Base-by-base conservation (phyloP, 2,888 invertebrate species). In the Thymelicus sylvestris region DNA sequence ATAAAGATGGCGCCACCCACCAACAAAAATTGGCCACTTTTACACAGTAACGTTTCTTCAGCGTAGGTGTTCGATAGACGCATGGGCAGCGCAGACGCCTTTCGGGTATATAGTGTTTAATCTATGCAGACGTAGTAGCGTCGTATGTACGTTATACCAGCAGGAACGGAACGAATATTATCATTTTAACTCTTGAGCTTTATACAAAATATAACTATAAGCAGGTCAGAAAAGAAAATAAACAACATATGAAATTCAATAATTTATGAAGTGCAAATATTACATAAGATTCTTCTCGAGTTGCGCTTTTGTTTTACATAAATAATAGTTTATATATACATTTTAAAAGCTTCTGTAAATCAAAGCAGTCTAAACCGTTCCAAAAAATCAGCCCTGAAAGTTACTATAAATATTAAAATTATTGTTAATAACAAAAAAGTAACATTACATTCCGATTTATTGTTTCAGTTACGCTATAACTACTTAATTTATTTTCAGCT, bases 241-340 rank as follows among this genome's bases (percentile, higher is more conserved):
- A 74, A 80, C 66, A 70, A 74, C 78, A 76, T 72, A 44, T 72
- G 77, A 80, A 87, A 85, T 90, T 91, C 89, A 92, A 92, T 92
- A 92, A 92, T 90, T 92, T 92, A 92, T 91, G 87, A 88, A 90
- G 91, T 92, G 91, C 90, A 85, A 83, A 71, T 79, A 78, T 83
- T 91, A 92, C 89, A 91, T 88, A 90, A 89, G 84, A 84, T 88
- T 90, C 87, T 88, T 89, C 78, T 85, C 86, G 85, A 86, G 87
- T 88, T 89, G 88, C 89, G 87, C 86, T 85, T 86, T 87, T 88
- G 85, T 87, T 86, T 89, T 90, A 89, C 88, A 88, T 91, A 80
- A 80, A 82, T 83, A 82, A 81, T 79, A 80, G 82, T 82, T 81
- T 79, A 89, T 92, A 90, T 92, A 91, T 86, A 90, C 80, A 89